phyloP scores from a whole-genome alignment of 2,888 invertebrate genomes.

The Uropetala carovei region DNA sequence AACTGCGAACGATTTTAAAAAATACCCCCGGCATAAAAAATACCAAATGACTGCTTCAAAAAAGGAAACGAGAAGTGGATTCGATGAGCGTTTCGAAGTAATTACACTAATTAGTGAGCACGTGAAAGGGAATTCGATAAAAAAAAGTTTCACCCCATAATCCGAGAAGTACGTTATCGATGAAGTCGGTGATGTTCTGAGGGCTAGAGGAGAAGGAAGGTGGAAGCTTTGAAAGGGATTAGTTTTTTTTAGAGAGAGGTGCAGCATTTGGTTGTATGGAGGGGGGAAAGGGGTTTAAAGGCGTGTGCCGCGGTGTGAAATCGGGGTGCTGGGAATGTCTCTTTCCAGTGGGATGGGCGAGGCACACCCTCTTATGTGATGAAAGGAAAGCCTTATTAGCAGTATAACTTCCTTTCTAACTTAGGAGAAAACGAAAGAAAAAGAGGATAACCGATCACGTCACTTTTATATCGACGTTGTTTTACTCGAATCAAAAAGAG shows the following conservation, averaged over 20 bases:
- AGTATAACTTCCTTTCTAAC: too few relatives aligned
- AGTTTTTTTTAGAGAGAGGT: not conserved
- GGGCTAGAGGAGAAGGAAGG: not conserved
- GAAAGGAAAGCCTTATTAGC: too few relatives aligned
- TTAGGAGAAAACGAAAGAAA: too few relatives aligned
- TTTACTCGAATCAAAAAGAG: too few relatives aligned
- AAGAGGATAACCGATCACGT: too few relatives aligned
- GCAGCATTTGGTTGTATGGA: not conserved
- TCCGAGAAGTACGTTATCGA: constrained; percentile 9
- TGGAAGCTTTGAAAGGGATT: not conserved
- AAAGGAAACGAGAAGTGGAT: not conserved
- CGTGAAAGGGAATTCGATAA: constrained; percentile 46
- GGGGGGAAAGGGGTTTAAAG: not conserved
- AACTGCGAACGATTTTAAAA: constrained; percentile 42
- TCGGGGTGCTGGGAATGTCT: too few relatives aligned
- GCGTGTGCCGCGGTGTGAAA: too few relatives aligned
- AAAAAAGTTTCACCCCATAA: constrained; percentile 3
- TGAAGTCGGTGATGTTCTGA: constrained; percentile 3
- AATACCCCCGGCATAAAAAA: not conserved
- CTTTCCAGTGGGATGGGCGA: too few relatives aligned
- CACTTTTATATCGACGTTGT: too few relatives aligned
- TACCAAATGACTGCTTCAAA: not conserved
- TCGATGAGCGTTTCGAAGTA: constrained; percentile 50
- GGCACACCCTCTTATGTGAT: too few relatives aligned
- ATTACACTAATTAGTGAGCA: constrained; percentile 54